Conservation (phyloP, 2,888 invertebrate species). For the Luffia ferchaultella region DNA sequence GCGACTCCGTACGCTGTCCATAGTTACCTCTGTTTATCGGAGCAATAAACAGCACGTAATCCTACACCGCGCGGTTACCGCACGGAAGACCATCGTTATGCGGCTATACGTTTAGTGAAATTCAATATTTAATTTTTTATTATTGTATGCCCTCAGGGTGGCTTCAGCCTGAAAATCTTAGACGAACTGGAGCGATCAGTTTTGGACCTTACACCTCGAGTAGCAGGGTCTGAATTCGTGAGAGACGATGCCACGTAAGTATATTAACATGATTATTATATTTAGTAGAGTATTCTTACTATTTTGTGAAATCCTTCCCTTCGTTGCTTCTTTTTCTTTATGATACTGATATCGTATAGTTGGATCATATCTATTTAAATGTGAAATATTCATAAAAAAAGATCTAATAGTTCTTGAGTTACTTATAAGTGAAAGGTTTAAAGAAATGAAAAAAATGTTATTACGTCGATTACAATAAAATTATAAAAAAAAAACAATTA, state of each 20-base stretch:
- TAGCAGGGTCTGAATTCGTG: conserved; percentile 81
- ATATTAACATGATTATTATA: conserved; percentile 2
- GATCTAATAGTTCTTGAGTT: not conserved
- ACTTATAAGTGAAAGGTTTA: not conserved
- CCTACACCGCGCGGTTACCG: too few species aligned
- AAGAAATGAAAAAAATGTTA: too few species aligned
- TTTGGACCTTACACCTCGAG: conserved; percentile 83
- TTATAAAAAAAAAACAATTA: too few species aligned
- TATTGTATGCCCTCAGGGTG: conserved; percentile 81
- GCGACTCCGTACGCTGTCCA: too few species aligned
- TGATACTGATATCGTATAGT: too few species aligned
- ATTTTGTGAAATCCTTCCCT: not conserved
- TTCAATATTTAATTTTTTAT: too few species aligned
- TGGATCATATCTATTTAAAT: not conserved
- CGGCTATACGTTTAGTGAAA: too few species aligned
- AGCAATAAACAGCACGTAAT: too few species aligned
- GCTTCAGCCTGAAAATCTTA: conserved; percentile 87
- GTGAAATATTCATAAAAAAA: not conserved
- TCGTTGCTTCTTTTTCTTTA: too few species aligned
- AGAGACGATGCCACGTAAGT: conserved; percentile 89
- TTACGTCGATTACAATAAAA: too few species aligned
- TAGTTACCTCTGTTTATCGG: too few species aligned
- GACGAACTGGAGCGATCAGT: conserved; percentile 86
- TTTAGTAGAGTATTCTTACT: conserved; percentile 4
- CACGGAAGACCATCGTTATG: too few species aligned